Percentiles rank a stretch among this genome's conserved stretches.
Evolutionary conservation across 2,888 invertebrate genomes (phyloP).

Genomic region (Hedya salicella): DNA sequence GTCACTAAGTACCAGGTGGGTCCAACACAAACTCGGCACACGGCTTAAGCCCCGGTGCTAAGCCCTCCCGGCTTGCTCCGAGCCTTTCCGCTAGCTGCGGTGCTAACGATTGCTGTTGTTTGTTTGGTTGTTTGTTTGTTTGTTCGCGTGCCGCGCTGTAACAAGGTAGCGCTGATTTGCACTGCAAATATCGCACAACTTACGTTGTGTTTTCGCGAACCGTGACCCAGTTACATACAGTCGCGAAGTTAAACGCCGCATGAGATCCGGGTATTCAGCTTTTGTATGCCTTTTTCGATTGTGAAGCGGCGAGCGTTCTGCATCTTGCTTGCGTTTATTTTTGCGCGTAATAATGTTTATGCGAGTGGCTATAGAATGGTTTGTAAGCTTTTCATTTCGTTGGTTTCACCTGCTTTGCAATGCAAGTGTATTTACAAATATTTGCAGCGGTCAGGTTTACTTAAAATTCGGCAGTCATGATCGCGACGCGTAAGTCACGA

Average conservation of each 20-base stretch:
- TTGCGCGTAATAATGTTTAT: too few relatives aligned
- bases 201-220: neutral
- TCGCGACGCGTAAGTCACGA: too few relatives aligned
- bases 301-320: neutral
- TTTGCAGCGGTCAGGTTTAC: too few relatives aligned
- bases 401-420: too few relatives aligned
- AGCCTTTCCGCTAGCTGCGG: neutral
- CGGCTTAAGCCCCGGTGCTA: neutral
- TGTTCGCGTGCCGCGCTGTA: slow-evolving; percentile 5
- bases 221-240: neutral
- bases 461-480: too few relatives aligned
- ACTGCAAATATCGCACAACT: slow-evolving; percentile 23
- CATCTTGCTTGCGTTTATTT: too few relatives aligned
- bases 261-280: neutral
- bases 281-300: neutral
- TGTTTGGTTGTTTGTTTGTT: slow-evolving; percentile 13
- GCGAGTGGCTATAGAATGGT: too few relatives aligned
- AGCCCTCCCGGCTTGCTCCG: neutral
- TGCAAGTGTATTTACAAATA: too few relatives aligned
- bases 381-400: too few relatives aligned
- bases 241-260: neutral
- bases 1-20: neutral
- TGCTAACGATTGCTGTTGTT: neutral
- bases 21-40: neutral
- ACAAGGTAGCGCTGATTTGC: slow-evolving; percentile 21